Evolutionary conservation across 2,797 vertebrate species (phyloP).

Genomic region (Psittacula derbiana): DNA sequence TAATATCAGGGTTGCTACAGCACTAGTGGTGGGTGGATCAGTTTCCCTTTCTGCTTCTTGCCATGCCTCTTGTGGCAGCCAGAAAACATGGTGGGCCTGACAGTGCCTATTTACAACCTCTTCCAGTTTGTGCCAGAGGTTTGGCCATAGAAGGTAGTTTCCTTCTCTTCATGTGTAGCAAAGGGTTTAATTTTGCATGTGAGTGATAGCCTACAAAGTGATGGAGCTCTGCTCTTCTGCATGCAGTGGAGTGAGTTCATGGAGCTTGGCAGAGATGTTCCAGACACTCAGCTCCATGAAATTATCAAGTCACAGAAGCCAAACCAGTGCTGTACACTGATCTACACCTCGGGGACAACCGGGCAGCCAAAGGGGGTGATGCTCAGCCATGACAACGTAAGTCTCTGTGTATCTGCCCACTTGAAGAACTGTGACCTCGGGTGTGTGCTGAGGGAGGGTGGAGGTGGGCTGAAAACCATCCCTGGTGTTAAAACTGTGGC

Average conservation of each 20-base stretch:
- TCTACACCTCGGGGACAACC: conserved; percentile 93
- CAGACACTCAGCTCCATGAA: conserved; percentile 75
- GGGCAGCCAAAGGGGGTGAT: conserved; percentile 93
- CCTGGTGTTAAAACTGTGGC: fast-evolving
- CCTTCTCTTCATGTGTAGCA: not conserved
- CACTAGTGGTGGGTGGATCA: not conserved
- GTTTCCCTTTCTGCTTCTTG: not conserved
- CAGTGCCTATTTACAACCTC: not conserved
- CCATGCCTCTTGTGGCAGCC: not conserved
- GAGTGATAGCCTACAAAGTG: not conserved
- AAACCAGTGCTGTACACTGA: conserved; percentile 90
- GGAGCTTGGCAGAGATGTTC: conserved; percentile 76
- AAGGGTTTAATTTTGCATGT: not conserved
- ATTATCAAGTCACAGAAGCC: conserved; percentile 84
- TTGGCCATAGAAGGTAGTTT: not conserved
- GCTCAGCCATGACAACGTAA: conserved; percentile 96
- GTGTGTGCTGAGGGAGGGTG: not conserved
- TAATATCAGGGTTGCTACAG: not conserved
- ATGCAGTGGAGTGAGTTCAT: conserved; percentile 90
- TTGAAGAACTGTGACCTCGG: fast-evolving
- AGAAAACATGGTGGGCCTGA: not conserved
- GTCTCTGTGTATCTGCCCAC: not conserved
- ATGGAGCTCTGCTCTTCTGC: not conserved
- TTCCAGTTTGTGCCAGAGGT: not conserved
- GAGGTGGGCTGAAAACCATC: not conserved